Base-by-base conservation (phyloP, 2,888 invertebrate genomes). In the Minunthozetes semirufus region DNA sequence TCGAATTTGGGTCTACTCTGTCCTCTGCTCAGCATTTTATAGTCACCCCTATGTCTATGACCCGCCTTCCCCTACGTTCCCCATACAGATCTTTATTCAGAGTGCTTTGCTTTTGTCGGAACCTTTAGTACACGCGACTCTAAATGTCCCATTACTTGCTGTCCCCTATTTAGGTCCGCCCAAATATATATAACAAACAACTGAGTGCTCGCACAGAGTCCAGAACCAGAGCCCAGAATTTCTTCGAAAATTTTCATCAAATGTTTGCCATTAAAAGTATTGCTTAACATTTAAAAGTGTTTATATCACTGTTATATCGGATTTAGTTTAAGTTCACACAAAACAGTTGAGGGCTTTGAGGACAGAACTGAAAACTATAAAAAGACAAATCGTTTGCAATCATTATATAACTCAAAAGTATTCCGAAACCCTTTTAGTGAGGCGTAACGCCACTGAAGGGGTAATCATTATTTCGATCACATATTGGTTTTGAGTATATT, bases 1-100 rank as follows among this genome's bases (percentile, higher is more conserved):
- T 61, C n/a, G 61, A 17, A 61, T 61, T 33, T 70, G 42, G 25
- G 70, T 70, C 48, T 48, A 70, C 42, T 46, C n/a, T 70, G 70
- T 70, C 70, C 70, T 70, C 38, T 70, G n/a, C 17, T 25, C 15
- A 19, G 19, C 70, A 17, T 70, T 70, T 70, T 70, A 70, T 70
- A 70, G 70, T 70, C 70, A 70, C 70, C 70, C 48, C 70, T 70
- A 70, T 70, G 70, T 70, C 70, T 46, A 42, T 70, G 70, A 17
- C 42, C 70, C 70, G 70, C 70, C 70, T 70, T 42, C 42, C 9
- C 46, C 70, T 25, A 19, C 27, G 63, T 25, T 63, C 70, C 48
- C 27, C 70, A 70, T 25, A 70, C 27, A 70, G 70, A 48, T 42
- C 42, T 8, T n/a, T 70, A 46, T 38, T 19, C 25, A 68, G 70